A percentile compares a stretch with the other conserved stretches of the same genome.
These are phyloP conservation scores for Chascanopsetta lugubris DNA, from an alignment of 2,113 vertebrate genomes.

Conservation along the genomic window DNA sequence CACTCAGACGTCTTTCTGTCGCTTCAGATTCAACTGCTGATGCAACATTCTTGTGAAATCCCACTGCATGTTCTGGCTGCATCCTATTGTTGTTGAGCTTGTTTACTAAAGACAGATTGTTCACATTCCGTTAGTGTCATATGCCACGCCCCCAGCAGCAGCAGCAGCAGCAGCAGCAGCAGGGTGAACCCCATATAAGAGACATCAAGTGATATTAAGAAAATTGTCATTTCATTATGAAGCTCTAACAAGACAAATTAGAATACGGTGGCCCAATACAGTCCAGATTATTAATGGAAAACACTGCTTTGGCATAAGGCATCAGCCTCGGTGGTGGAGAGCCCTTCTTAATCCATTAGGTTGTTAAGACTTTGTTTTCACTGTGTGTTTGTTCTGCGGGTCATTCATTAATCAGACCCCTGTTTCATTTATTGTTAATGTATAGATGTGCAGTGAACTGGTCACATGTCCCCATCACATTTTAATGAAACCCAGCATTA, in stretches of 20 bases:
- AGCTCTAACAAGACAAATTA: neutral
- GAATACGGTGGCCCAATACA: neutral
- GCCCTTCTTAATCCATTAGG: neutral
- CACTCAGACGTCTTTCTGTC: no score
- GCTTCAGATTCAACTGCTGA: no score
- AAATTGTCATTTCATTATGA: neutral
- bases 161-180: no score
- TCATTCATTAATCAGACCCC: constrained; percentile 22
- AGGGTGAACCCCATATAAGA: no score
- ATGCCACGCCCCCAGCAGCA: no score
- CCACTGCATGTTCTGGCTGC: no score
- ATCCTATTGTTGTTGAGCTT: no score
- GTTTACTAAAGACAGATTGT: no score
- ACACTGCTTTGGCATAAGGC: neutral
- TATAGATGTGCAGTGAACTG: constrained; percentile 41
- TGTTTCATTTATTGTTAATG: constrained; percentile 35
- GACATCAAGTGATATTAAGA: neutral
- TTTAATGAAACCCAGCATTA: constrained; percentile 28
- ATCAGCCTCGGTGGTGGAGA: neutral
- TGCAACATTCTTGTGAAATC: no score
- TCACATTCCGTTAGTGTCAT: no score
- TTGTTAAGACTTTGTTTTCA: constrained; percentile 15
- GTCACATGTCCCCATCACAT: constrained; percentile 30
- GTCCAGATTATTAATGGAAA: neutral
- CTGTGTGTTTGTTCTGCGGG: constrained; percentile 23